Conservation (phyloP, 2,113 vertebrate species). For the Epinephelus cyanopodus region DNA sequence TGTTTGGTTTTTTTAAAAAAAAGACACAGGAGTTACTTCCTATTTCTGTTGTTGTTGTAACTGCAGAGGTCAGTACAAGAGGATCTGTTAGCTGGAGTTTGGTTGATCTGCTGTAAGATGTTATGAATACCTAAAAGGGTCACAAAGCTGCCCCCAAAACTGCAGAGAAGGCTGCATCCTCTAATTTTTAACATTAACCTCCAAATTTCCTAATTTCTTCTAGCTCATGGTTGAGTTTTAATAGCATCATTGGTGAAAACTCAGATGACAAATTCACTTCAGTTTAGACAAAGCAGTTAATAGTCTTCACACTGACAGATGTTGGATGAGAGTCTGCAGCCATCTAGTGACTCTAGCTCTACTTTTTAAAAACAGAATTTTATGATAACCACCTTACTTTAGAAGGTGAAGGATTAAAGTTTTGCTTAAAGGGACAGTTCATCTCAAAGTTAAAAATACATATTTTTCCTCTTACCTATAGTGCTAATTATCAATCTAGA, state of each 20-base stretch:
- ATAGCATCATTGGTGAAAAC: neutral
- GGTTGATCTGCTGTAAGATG: neutral
- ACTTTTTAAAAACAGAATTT: too few relatives aligned
- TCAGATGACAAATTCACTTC: neutral
- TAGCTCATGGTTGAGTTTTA: neutral
- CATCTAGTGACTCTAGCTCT: neutral
- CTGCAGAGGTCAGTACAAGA: neutral
- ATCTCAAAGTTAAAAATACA: too few relatives aligned
- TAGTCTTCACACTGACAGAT: neutral
- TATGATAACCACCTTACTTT: too few relatives aligned
- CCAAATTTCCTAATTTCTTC: neutral
- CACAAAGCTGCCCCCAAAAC: neutral
- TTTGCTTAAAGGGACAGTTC: too few relatives aligned
- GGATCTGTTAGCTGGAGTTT: neutral
- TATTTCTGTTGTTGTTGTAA: neutral
- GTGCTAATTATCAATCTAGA: too few relatives aligned
- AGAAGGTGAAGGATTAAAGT: too few relatives aligned
- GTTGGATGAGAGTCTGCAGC: neutral
- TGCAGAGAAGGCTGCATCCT: neutral
- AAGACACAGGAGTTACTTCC: neutral
- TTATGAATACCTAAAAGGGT: neutral
- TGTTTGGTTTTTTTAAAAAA: neutral
- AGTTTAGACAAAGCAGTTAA: neutral
- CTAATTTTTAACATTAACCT: neutral
- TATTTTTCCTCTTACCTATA: too few relatives aligned